Conservation (phyloP, 2,888 invertebrate genomes). For the Sylvicola cinctus region DNA sequence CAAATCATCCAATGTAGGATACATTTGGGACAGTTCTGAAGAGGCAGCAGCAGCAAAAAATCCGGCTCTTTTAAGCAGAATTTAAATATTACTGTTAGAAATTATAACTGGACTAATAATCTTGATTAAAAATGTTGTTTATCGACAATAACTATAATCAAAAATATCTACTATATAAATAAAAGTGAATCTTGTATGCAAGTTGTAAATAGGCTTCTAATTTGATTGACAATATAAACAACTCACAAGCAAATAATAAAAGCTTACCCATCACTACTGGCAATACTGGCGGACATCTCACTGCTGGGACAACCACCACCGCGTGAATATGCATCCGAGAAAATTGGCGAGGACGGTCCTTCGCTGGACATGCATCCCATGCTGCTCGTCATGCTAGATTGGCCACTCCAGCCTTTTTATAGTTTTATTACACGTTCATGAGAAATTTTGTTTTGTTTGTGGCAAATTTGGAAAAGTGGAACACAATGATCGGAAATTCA, state of each 20-base stretch:
- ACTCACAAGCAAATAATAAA: slow-evolving; percentile 7
- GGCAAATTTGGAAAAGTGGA: background rate
- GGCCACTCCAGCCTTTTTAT: slow-evolving; percentile 56
- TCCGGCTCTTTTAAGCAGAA: slow-evolving; percentile 5
- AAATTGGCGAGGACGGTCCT: slow-evolving; percentile 64
- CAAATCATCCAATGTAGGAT: slow-evolving; percentile 33
- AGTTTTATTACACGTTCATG: background rate
- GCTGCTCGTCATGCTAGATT: slow-evolving; percentile 48
- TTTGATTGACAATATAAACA: slow-evolving; percentile 6
- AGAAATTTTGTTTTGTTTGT: background rate
- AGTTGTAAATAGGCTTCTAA: no score
- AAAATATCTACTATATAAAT: no score
- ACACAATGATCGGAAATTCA: background rate
- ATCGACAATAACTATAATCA: no score
- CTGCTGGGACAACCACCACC: slow-evolving; percentile 37
- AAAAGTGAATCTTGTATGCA: no score
- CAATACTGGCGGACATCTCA: slow-evolving; percentile 38
- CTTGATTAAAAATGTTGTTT: no score
- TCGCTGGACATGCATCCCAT: slow-evolving; percentile 45
- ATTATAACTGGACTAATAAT: no score
- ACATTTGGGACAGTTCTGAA: slow-evolving; percentile 28
- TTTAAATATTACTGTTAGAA: no score
- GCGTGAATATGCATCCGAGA: slow-evolving; percentile 31
- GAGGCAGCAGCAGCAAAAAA: slow-evolving; percentile 17
- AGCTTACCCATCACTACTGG: slow-evolving; percentile 38